A percentile compares a stretch with the other conserved stretches of the same genome.
These are phyloP conservation scores for Chondrilla cf. caribensis DNA, from an alignment of 37 sponge, comb jelly and placozoan genomes.

Conservation along the genomic window DNA sequence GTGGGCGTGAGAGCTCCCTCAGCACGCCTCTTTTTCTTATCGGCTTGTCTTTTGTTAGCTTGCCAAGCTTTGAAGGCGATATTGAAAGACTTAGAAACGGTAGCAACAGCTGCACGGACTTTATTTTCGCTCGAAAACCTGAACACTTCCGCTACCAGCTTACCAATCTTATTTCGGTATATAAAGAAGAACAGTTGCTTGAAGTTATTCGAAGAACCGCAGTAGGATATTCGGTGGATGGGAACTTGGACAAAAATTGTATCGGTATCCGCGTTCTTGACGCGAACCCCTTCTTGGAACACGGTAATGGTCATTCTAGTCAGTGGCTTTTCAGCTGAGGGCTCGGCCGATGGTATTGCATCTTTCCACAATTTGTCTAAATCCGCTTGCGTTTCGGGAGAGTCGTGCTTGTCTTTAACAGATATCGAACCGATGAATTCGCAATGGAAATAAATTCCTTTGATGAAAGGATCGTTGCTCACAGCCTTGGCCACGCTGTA, in stretches of 20 bases:
- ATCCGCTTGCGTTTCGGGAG: conserved; percentile 33
- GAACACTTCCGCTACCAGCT: conserved; percentile 51
- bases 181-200: conserved; percentile 68
- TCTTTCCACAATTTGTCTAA: conserved; percentile 30
- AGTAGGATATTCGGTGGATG: conserved; percentile 66
- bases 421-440: conserved; percentile 46
- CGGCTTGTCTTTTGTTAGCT: conserved; percentile 34
- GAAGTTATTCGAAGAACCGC: conserved; percentile 38
- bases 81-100: conserved; percentile 77
- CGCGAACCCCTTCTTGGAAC: conserved; percentile 33
- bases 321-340: conserved; percentile 8
- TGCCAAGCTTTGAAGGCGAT: conserved; percentile 81
- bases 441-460: conserved; percentile 69
- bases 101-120: conserved; percentile 56
- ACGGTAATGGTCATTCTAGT: conserved; percentile 43
- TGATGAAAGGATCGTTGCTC: conserved; percentile 64
- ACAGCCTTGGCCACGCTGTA: conserved; percentile 48
- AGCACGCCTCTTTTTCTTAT: conserved; percentile 1
- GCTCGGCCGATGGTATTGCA: background rate
- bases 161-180: conserved; percentile 46
- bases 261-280: conserved; percentile 52
- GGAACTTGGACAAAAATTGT: conserved; percentile 41
- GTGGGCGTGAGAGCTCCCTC: conserved; percentile 36
- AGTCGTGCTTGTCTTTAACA: conserved; percentile 32
- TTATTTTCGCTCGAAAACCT: conserved; percentile 29